Evolutionary conservation across 1,140 invertebrate species (phyloP), one percentile per base, ranked within the genome.

Genomic region (Metaphire vulgaris): DNA sequence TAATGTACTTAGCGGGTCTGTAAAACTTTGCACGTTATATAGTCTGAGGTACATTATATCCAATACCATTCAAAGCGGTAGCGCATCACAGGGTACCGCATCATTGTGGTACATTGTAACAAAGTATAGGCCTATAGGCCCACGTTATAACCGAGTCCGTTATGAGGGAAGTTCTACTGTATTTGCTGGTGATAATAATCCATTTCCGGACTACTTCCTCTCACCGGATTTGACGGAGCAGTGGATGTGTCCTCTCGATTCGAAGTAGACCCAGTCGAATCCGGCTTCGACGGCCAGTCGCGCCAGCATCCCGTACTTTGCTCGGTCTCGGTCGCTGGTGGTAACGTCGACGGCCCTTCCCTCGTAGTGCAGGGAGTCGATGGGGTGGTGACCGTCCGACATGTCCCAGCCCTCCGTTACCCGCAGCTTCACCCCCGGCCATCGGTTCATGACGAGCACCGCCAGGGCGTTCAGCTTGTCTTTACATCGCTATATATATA

Each of bases 261-360:
- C 95, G 85, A 97, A 98, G 87, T 94, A 96, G 29, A 99, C 96
- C 96, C 95, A 98, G 88, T 98, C 95, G 89, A 98, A 98, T 80
- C 96, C 96, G 15, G 96, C 95, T 86, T 98, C 93, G 30, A 97
- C 93, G 0, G 96, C 96, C n/a, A 98, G 89, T 56, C 96, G 88
- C 0, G 96, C 96, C 77, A 98, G 87, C 93, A 97, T 95, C 66
- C 96, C 96, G 85, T 96, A 94, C 87, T 97, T 97, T 82, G 92
- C 90, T 56, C 91, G 88, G 86, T 98, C 95, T 29, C 92, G 89
- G 88, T 98, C 96, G 70, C 92, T 94, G 72, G 96, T 98, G 30
- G 94, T 95, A 78, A 98, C 91, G 88, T 98, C 96, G 41, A 98
- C 94, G 0, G 96, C 96, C 16, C 96, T 88, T 2, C 96, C 96